Percentiles rank a stretch among this genome's conserved stretches.
These are phyloP conservation scores for Tetranychus piercei DNA, from an alignment of 2,888 invertebrate genomes.

Conservation along the genomic window DNA sequence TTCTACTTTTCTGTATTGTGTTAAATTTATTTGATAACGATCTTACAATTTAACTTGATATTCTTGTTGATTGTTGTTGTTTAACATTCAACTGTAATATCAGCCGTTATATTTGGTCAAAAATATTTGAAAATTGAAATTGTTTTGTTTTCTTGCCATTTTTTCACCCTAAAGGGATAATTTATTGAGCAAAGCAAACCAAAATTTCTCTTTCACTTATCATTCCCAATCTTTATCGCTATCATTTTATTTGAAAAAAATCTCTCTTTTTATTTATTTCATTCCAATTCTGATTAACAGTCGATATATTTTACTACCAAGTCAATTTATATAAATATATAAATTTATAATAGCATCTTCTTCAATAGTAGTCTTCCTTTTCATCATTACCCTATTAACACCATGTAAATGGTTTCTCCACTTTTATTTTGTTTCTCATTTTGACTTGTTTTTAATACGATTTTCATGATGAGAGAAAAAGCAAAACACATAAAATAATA, in stretches of 20 bases:
- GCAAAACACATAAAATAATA: not conserved
- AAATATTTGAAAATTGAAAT: not conserved
- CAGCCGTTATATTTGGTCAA: not conserved
- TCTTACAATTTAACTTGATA: not conserved
- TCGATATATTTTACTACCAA: too few species aligned
- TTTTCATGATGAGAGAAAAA: not conserved
- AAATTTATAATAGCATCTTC: too few species aligned
- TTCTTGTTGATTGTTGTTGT: not conserved
- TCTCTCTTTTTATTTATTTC: too few species aligned
- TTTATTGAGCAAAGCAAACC: not conserved
- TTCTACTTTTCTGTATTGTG: not conserved
- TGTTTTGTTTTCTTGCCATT: not conserved
- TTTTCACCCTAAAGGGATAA: not conserved
- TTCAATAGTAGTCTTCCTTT: not conserved
- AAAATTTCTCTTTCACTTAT: not conserved
- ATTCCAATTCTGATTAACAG: too few species aligned
- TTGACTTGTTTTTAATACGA: not conserved
- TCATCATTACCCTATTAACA: slow-evolving; percentile 1
- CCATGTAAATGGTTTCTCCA: not conserved
- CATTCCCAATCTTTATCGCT: not conserved
- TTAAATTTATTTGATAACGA: not conserved
- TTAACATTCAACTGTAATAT: not conserved
- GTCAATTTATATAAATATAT: too few species aligned
- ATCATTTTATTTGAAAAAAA: too few species aligned
- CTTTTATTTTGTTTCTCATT: not conserved